These are phyloP conservation scores for Ormyrus thymus DNA, from an alignment of 2,888 invertebrate genomes.

Conservation along the genomic window DNA sequence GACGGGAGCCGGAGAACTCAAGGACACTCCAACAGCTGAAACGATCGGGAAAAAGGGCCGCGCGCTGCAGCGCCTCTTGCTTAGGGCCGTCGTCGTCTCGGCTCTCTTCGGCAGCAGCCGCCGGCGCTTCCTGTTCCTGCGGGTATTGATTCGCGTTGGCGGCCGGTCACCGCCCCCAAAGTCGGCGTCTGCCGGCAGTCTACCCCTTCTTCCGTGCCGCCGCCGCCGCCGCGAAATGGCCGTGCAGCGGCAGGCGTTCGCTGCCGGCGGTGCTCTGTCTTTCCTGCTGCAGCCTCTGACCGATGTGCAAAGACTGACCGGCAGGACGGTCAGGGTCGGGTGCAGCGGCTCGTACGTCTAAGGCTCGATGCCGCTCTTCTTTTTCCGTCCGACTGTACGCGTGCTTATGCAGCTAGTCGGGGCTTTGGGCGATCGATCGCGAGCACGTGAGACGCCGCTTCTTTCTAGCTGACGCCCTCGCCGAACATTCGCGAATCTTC, in stretches of 20 bases:
- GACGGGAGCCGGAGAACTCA: conserved; percentile 29
- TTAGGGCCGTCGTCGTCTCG: background rate
- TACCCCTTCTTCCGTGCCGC: conserved; percentile 64
- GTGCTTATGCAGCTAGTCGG: no score
- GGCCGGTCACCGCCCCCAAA: conserved; percentile 74
- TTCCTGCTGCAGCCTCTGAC: background rate
- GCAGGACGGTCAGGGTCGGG: conserved; percentile 61
- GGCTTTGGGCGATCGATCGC: background rate
- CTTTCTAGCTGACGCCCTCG: no score
- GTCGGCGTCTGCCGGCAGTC: conserved; percentile 73
- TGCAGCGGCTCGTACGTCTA: conserved; percentile 57
- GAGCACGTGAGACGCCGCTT: background rate
- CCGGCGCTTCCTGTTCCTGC: conserved; percentile 74
- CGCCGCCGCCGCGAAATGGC: conserved; percentile 31
- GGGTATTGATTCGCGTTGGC: conserved; percentile 75
- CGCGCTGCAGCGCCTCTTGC: background rate
- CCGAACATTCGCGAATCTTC: background rate
- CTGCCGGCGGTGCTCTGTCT: background rate
- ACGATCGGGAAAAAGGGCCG: background rate
- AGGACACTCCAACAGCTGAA: conserved; percentile 43
- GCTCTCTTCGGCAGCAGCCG: conserved; percentile 57
- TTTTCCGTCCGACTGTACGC: background rate
- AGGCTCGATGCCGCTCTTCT: conserved; percentile 41
- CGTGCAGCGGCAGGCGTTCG: conserved; percentile 17
- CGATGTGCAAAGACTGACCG: conserved; percentile 8